Conservation (phyloP, 2,888 invertebrate genomes). For the Habrosyne pyritoides region DNA sequence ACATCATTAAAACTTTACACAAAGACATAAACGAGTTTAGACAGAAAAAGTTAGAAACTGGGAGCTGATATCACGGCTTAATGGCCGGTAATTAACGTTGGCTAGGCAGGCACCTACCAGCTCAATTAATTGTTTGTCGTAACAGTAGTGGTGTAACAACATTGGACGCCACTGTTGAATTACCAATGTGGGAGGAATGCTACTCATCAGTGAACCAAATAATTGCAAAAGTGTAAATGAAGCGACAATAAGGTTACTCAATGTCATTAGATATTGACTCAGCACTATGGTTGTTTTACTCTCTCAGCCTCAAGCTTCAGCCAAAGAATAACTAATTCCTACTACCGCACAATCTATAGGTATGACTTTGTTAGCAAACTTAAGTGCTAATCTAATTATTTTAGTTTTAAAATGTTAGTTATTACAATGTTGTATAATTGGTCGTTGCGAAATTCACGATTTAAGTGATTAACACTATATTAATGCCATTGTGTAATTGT, state of each 20-base stretch:
- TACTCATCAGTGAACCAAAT: conserved; percentile 15
- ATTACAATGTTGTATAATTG: background rate
- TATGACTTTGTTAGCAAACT: background rate
- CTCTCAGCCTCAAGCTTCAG: background rate
- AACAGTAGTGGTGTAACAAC: conserved; percentile 17
- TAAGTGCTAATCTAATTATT: background rate
- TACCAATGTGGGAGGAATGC: conserved; percentile 19
- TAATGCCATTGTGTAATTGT: background rate
- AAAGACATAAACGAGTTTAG: conserved; percentile 3
- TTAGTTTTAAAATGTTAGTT: background rate
- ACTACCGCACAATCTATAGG: background rate
- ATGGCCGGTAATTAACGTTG: conserved; percentile 18
- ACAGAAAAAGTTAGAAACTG: background rate
- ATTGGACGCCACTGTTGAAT: conserved; percentile 9
- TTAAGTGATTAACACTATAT: background rate
- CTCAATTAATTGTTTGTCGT: conserved; percentile 20
- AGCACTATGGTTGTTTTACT: background rate
- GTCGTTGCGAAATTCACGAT: background rate
- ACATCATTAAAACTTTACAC: conserved; percentile 9
- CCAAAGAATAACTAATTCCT: background rate
- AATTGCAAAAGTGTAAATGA: conserved; percentile 20
- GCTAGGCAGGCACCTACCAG: conserved; percentile 14
- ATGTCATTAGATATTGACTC: conserved; percentile 6
- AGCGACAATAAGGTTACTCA: background rate
- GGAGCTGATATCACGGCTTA: conserved; percentile 7